Percentiles rank a stretch among this genome's conserved stretches.
Conservation (phyloP, 2,888 invertebrate genomes). For the Caenorhabditis imperialis region DNA sequence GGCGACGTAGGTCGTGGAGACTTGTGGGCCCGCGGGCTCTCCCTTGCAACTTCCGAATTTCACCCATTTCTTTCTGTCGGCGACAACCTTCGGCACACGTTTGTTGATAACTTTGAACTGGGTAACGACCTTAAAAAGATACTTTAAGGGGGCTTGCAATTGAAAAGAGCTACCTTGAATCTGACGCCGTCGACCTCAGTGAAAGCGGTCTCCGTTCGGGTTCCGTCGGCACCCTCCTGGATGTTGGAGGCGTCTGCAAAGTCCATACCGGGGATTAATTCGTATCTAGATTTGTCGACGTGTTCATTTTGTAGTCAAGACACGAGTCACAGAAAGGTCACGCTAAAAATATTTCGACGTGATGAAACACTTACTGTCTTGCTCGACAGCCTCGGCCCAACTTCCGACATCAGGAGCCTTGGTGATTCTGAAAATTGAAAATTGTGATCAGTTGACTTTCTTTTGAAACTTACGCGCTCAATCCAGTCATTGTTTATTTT, state of each 20-base stretch:
- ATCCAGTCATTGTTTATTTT: conserved; percentile 29
- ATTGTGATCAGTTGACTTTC: background rate
- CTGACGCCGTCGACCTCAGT: conserved; percentile 62
- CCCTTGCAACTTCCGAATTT: conserved; percentile 93
- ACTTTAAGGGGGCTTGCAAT: background rate
- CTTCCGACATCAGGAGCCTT: conserved; percentile 66
- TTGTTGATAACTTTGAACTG: conserved; percentile 85
- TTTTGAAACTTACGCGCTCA: conserved; percentile 44
- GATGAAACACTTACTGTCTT: conserved; percentile 61
- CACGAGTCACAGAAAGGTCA: background rate
- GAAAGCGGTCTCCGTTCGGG: conserved; percentile 67
- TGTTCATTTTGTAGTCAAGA: too few species aligned
- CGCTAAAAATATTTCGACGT: too few species aligned
- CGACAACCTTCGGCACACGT: conserved; percentile 87
- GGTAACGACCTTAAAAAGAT: conserved; percentile 79
- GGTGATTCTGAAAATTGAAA: conserved; percentile 31
- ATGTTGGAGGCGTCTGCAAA: conserved; percentile 50
- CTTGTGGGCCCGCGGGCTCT: conserved; percentile 96
- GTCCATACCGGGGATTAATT: background rate
- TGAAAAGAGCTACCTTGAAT: conserved; percentile 54
- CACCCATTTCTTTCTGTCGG: conserved; percentile 90
- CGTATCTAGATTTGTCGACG: too few species aligned
- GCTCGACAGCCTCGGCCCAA: conserved; percentile 74
- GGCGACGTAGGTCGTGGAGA: conserved; percentile 92
- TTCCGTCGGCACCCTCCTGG: conserved; percentile 62